A percentile compares a stretch with the other conserved stretches of the same genome.
Evolutionary conservation across 2,888 invertebrate species (phyloP).

Genomic region (Stenchaetothrips biformis): DNA sequence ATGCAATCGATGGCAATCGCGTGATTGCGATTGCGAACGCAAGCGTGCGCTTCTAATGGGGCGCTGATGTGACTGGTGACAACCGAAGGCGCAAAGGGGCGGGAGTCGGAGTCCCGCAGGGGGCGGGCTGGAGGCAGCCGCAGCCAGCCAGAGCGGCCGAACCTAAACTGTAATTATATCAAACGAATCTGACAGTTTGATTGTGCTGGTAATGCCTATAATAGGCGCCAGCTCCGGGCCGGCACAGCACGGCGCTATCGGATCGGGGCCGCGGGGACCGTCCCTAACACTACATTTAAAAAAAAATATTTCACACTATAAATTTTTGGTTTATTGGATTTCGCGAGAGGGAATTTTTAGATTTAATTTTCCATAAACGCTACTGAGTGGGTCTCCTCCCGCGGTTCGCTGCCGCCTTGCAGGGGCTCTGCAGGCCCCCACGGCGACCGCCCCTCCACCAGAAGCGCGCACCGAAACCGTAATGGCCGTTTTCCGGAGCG

Average conservation of each 20-base stretch:
- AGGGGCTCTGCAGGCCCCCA: too few species aligned
- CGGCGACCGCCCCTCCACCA: too few species aligned
- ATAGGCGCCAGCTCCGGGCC: not conserved
- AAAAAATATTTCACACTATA: not conserved
- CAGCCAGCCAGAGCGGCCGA: not conserved
- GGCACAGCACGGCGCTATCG: not conserved
- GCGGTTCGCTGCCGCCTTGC: too few species aligned
- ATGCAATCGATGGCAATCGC: too few species aligned
- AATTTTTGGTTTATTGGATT: not conserved
- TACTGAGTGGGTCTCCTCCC: too few species aligned
- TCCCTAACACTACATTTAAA: not conserved
- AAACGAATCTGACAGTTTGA: conserved; percentile 25
- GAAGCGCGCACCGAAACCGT: not conserved
- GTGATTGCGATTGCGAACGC: too few species aligned
- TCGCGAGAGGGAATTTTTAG: too few species aligned
- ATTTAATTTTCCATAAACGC: too few species aligned
- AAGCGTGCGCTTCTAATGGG: too few species aligned
- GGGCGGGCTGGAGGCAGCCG: not conserved
- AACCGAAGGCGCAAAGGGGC: not conserved
- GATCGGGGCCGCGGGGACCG: conserved; percentile 6
- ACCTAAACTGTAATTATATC: conserved; percentile 18
- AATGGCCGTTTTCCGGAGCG: not conserved
- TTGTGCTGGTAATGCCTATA: conserved; percentile 24
- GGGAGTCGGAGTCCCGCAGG: not conserved
- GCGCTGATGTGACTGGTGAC: not conserved